These are phyloP conservation scores for Platyscapa corneri DNA, from an alignment of 1,140 invertebrate genomes.

Conservation along the genomic window DNA sequence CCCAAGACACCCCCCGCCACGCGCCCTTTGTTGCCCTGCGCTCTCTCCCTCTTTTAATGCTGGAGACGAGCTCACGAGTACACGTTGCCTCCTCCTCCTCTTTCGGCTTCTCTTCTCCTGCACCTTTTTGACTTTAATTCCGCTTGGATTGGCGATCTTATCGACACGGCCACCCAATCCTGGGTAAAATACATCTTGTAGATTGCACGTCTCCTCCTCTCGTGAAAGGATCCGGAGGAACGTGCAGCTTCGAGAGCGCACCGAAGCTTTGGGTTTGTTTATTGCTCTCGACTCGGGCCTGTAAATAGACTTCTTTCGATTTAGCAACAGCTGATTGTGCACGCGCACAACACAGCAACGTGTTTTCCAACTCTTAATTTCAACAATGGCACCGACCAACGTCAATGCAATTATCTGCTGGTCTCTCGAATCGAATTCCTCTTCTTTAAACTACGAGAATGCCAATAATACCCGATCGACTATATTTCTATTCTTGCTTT, in stretches of 20 bases:
- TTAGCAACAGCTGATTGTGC: neutral
- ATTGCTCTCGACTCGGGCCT: neutral
- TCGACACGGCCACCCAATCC: slow-evolving; percentile 69
- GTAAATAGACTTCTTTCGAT: too few species aligned
- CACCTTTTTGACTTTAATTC: slow-evolving; percentile 43
- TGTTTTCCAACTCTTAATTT: neutral
- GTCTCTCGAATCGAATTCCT: too few species aligned
- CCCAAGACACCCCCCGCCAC: slow-evolving; percentile 59
- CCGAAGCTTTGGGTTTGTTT: neutral
- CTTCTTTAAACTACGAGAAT: too few species aligned
- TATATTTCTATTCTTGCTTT: too few species aligned
- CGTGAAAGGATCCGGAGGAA: neutral
- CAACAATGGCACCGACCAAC: neutral
- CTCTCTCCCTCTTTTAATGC: neutral
- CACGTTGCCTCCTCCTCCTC: slow-evolving; percentile 3
- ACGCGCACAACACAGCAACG: neutral
- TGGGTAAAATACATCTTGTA: slow-evolving; percentile 60
- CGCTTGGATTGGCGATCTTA: slow-evolving; percentile 61
- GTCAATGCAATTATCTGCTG: too few species aligned
- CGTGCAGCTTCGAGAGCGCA: neutral
- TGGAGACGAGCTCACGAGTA: neutral
- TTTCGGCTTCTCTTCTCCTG: slow-evolving; percentile 17
- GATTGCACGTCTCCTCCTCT: neutral
- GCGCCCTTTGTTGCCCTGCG: slow-evolving; percentile 25
- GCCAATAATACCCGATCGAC: too few species aligned